Conservation (phyloP, 2,113 vertebrate genomes). For the Pithys albifrons region DNA sequence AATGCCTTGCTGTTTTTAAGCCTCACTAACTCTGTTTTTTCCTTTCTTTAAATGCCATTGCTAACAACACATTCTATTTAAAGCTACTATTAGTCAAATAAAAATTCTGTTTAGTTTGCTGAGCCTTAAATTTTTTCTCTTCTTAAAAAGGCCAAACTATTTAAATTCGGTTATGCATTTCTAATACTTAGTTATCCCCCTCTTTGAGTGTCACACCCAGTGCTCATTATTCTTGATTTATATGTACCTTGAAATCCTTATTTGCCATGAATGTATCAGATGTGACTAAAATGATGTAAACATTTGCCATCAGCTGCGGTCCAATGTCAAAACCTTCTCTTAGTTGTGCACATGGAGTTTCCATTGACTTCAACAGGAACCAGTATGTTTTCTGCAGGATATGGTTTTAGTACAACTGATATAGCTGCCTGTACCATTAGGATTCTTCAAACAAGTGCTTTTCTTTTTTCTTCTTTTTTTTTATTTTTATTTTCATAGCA, state of each 20-base stretch:
- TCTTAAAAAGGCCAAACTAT: conserved; percentile 4
- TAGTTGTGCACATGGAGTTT: not conserved
- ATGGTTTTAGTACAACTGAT: not conserved
- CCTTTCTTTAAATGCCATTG: conserved; percentile 61
- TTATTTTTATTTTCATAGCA: not conserved
- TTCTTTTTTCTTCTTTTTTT: not conserved
- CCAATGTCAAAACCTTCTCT: not conserved
- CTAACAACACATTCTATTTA: conserved; percentile 59
- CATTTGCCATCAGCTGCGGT: not conserved
- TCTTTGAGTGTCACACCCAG: not conserved
- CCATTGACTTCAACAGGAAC: not conserved
- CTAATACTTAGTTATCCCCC: not conserved
- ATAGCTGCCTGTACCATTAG: not conserved
- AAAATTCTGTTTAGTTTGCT: conserved; percentile 34
- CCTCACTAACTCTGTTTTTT: conserved; percentile 42
- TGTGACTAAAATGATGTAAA: not conserved
- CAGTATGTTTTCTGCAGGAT: not conserved
- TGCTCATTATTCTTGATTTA: not conserved
- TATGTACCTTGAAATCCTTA: not conserved
- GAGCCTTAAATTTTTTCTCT: conserved; percentile 11
- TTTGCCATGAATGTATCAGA: not conserved
- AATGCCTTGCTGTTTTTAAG: conserved; percentile 48
- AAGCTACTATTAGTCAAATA: conserved; percentile 65
- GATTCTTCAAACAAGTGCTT: not conserved
- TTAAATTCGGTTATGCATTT: conserved; percentile 17